A percentile compares a stretch with the other conserved stretches of the same genome.
Conservation (phyloP, 2,888 invertebrate species). For the Nomada flava region DNA sequence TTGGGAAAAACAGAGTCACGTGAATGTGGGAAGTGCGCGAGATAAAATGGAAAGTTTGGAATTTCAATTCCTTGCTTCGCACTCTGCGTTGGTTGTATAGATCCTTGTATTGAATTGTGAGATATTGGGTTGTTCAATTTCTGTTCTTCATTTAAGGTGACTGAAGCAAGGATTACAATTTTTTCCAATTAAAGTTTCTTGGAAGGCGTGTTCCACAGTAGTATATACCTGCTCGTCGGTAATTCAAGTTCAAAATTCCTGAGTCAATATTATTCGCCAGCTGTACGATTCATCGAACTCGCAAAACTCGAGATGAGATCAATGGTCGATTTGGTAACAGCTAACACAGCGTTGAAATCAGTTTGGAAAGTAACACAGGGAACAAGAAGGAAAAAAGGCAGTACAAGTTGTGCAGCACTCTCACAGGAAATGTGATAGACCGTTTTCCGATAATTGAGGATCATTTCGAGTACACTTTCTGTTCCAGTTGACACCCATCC, state of each 20-base stretch:
- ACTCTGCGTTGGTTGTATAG: no score
- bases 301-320: neutral
- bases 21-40: no score
- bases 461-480: conserved; percentile 8
- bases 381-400: neutral
- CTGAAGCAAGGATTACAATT: no score
- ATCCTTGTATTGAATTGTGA: no score
- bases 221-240: neutral
- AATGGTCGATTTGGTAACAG: neutral
- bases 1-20: no score
- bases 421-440: conserved; percentile 7
- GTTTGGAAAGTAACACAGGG: neutral
- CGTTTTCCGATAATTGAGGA: conserved; percentile 37
- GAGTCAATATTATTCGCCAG: neutral
- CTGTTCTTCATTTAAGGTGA: no score
- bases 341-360: neutral
- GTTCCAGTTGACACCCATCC: neutral
- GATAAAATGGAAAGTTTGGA: no score
- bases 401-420: neutral
- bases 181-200: no score
- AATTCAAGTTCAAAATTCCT: neutral
- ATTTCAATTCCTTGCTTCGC: no score
- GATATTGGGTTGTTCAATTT: no score
- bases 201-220: no score
- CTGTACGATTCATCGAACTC: neutral